These are phyloP conservation scores for Anorthoa munda DNA, from an alignment of 2,888 invertebrate genomes.

Conservation along the genomic window DNA sequence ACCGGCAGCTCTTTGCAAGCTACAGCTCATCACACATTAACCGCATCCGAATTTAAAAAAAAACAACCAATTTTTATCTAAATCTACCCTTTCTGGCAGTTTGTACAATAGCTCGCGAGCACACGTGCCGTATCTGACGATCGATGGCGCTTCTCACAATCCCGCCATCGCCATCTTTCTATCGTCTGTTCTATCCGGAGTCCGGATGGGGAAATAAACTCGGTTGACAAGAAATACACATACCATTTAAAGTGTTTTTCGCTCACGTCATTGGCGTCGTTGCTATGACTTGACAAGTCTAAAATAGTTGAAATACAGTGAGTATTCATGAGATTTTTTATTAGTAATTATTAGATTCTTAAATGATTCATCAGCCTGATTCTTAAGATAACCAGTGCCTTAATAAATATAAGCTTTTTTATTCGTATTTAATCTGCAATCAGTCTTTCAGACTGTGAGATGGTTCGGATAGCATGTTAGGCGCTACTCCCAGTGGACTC, in stretches of 20 bases:
- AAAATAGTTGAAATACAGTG: neutral
- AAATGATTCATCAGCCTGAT: no score
- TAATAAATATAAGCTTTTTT: no score
- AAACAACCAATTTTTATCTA: conserved; percentile 49
- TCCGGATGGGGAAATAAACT: conserved; percentile 33
- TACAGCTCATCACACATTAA: neutral
- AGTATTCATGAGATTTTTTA: no score
- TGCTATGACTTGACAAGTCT: neutral
- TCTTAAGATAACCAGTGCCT: no score
- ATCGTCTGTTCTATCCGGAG: conserved; percentile 21
- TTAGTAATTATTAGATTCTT: no score
- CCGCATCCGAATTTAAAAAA: conserved; percentile 16
- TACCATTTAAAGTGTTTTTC: neutral
- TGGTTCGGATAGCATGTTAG: no score
- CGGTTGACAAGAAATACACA: conserved; percentile 10
- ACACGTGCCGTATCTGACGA: conserved; percentile 67
- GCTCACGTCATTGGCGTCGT: neutral
- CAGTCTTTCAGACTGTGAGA: no score
- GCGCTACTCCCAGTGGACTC: no score
- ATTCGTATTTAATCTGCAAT: no score
- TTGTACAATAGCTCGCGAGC: conserved; percentile 44
- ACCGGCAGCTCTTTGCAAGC: no score
- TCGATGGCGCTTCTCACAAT: conserved; percentile 59
- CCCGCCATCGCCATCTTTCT: conserved; percentile 61
- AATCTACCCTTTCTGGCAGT: conserved; percentile 59